Percentiles rank a stretch among this genome's conserved stretches.
Conservation (phyloP, 2,888 invertebrate genomes). For the Epinotia nisella region DNA sequence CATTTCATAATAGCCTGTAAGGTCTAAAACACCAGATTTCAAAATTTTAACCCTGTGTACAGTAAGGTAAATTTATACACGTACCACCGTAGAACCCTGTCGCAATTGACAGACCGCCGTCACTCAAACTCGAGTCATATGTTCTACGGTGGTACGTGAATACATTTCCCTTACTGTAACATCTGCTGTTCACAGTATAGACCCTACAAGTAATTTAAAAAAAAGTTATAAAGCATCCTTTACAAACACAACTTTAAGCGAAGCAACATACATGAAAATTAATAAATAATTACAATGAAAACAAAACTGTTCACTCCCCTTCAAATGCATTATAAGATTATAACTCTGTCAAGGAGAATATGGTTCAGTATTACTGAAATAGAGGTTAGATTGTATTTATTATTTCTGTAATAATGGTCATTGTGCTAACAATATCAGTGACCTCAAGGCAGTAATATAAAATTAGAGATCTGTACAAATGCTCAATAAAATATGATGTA, state of each 20-base stretch:
- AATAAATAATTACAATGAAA: slow-evolving; percentile 11
- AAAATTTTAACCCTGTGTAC: not conserved
- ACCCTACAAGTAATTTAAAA: slow-evolving; percentile 8
- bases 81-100: too few species aligned
- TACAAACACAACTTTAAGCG: slow-evolving; percentile 3
- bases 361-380: not conserved
- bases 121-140: too few species aligned
- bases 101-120: too few species aligned
- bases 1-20: not conserved
- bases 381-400: not conserved
- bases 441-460: not conserved
- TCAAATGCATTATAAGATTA: not conserved
- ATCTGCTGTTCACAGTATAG: not conserved
- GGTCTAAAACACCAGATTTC: not conserved
- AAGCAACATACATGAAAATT: not conserved
- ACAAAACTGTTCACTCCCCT: not conserved
- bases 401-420: not conserved
- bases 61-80: too few species aligned
- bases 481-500: slow-evolving; percentile 1
- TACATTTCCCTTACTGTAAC: too few species aligned
- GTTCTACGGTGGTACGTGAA: too few species aligned
- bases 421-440: not conserved
- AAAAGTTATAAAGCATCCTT: slow-evolving; percentile 5
- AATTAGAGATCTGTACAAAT: slow-evolving; percentile 11
- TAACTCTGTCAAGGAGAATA: not conserved